Evolutionary conservation across 2,113 vertebrate species (phyloP), one percentile per base, ranked within the genome.

Genomic region (Cathartes aura): DNA sequence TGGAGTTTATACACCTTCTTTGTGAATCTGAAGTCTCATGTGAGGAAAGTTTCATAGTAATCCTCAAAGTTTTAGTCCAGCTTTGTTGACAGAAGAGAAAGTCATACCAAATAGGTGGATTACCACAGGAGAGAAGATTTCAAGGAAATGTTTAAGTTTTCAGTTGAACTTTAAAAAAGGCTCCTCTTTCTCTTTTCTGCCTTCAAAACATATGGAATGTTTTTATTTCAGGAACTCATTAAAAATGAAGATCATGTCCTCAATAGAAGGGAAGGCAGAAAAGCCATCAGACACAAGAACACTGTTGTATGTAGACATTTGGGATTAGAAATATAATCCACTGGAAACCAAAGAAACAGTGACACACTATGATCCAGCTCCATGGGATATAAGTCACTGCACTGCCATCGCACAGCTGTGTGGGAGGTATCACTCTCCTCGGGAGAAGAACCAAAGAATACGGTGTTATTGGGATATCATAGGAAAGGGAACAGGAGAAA

Each of bases 381-480:
- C 21, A 3, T 16, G 36, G 42, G 75, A 18, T 40, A 32, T 4
- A 48, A 72, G 15, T 22, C 62, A 56, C 5, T 19, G 58, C 68
- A 36, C 38, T 60, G 45, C 32, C 58, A 90, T 17, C 12, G 5
- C 80, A 60, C 34, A 86, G 62, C 58, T 81, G 18, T 38, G 48
- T 32, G 21, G 36, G 71, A 88, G 45, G 38, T 13, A 58, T 4
- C 20, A 4, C 30, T 79, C 16, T 55, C 23, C 36, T 59, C 3
- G 1, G 52, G 47, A 93, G 55, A 47, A 60, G 73, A 83, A n/a
- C 0, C 0, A 2, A 53, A 68, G 6, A 43, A 50, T 19, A 48
- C 1, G 0, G n/a, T 23, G 6, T 59, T 56, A 40, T 0, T 71
- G 52, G 24, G 48, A 63, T 38, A 26, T 10, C 29, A 42, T 0